Conservation (phyloP, 2,113 vertebrate genomes). For the Perca schrenkii region DNA sequence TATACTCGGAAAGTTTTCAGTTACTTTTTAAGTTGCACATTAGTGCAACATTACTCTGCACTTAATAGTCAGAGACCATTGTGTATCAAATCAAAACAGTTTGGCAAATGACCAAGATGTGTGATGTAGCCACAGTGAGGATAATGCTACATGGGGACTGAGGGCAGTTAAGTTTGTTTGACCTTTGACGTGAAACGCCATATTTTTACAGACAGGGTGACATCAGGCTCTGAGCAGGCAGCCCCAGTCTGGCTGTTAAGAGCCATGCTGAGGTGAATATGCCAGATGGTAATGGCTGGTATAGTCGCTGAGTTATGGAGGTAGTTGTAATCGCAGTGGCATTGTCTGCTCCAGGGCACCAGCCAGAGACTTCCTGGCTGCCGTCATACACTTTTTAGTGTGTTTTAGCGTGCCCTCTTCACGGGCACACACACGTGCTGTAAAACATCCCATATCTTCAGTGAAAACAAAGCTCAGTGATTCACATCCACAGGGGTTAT, state of each 20-base stretch:
- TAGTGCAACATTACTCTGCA: background rate
- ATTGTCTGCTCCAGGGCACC: conserved; percentile 64
- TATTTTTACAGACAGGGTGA: conserved; percentile 56
- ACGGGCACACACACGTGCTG: conserved; percentile 18
- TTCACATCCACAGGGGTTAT: conserved; percentile 63
- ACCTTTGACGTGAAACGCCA: conserved; percentile 42
- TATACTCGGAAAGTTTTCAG: conserved; percentile 43
- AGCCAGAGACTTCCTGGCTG: conserved; percentile 70
- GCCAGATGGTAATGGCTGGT: conserved; percentile 64
- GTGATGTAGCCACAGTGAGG: conserved; percentile 6
- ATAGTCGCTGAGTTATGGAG: conserved; percentile 63
- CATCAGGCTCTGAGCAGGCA: conserved; percentile 42
- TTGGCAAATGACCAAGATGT: conserved; percentile 26
- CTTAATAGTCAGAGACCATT: background rate
- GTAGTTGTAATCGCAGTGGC: conserved; percentile 58
- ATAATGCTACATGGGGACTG: conserved; percentile 12
- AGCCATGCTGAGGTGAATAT: conserved; percentile 47
- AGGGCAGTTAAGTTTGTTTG: conserved; percentile 41
- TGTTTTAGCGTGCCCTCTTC: conserved; percentile 28
- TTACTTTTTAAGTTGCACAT: conserved; percentile 33
- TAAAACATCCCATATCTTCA: conserved; percentile 66
- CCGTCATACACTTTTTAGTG: conserved; percentile 54
- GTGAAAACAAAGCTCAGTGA: conserved; percentile 64
- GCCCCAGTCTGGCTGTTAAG: conserved; percentile 61
- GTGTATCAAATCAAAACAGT: background rate